A percentile compares a stretch with the other conserved stretches of the same genome.
These are phyloP conservation scores for Zoanthus solanderi DNA, from an alignment of 92 coral and sea anemone species.

Conservation along the genomic window DNA sequence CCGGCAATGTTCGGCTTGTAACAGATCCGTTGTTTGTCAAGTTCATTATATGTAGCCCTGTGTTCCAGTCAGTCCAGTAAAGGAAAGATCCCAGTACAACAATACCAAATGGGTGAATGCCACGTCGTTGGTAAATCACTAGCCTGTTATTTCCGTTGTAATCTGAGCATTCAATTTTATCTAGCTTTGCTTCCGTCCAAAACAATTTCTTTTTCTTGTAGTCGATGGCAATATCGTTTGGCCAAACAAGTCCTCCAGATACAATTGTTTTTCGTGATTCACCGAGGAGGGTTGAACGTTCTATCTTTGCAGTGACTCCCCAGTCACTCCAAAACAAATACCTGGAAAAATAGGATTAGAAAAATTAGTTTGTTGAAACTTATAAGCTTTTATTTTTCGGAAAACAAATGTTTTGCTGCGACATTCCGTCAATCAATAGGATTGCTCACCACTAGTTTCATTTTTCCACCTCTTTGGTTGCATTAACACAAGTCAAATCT, in stretches of 20 bases:
- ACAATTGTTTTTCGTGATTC: constrained; percentile 55
- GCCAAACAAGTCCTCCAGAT: constrained; percentile 62
- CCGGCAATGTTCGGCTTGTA: no score
- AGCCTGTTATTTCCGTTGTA: constrained; percentile 56
- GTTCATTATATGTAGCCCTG: no score
- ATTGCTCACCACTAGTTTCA: no score
- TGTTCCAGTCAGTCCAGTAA: constrained; percentile 72
- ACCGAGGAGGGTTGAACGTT: constrained; percentile 62
- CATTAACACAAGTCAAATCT: no score
- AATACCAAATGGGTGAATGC: constrained; percentile 61
- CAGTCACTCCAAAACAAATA: constrained; percentile 73
- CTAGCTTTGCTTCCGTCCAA: constrained; percentile 71
- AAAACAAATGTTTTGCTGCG: no score
- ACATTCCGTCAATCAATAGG: no score
- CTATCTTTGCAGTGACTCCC: constrained; percentile 63
- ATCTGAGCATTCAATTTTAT: constrained; percentile 60
- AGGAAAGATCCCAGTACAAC: constrained; percentile 38
- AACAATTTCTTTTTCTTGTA: constrained; percentile 45
- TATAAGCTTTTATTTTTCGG: no score
- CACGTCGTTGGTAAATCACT: constrained; percentile 33
- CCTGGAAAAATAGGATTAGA: neutral
- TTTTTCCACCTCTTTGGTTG: no score
- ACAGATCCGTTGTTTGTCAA: no score
- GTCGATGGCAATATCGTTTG: constrained; percentile 69
- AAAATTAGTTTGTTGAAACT: no score